A percentile compares a stretch with the other conserved stretches of the same genome.
phyloP scores from a whole-genome alignment of 2,888 invertebrate species.

The Odontothrips loti region DNA sequence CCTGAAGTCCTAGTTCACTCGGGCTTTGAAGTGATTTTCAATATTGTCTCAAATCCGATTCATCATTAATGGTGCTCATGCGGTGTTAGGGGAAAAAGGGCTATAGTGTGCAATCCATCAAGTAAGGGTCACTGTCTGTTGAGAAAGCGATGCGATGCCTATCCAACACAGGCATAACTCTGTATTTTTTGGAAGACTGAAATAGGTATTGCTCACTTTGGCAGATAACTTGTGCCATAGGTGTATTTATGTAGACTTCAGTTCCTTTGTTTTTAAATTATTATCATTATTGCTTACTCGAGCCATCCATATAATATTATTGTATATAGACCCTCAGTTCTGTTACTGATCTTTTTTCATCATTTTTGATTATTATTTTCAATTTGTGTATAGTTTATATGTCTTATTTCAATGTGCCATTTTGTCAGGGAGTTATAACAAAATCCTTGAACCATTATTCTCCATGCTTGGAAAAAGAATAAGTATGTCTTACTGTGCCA shows the following conservation, averaged over 20 bases:
- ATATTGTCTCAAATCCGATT: background rate
- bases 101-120: too few species aligned
- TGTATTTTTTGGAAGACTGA: background rate
- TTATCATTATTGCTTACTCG: too few species aligned
- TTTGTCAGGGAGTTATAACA: background rate
- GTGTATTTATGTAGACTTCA: background rate
- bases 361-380: background rate
- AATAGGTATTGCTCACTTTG: constrained; percentile 4
- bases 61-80: background rate
- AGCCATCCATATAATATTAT: background rate
- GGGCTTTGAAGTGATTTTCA: too few species aligned
- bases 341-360: background rate
- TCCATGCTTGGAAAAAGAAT: background rate
- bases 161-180: too few species aligned
- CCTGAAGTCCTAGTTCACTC: background rate
- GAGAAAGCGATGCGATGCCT: too few species aligned
- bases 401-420: background rate
- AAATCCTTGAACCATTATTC: background rate
- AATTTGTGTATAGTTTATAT: background rate
- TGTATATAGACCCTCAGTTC: background rate
- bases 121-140: too few species aligned
- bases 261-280: background rate
- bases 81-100: too few species aligned
- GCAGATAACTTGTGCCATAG: constrained; percentile 13
- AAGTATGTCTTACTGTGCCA: background rate